phyloP scores from a whole-genome alignment of 1,140 invertebrate species.

The Caenorhabditis remanei region DNA sequence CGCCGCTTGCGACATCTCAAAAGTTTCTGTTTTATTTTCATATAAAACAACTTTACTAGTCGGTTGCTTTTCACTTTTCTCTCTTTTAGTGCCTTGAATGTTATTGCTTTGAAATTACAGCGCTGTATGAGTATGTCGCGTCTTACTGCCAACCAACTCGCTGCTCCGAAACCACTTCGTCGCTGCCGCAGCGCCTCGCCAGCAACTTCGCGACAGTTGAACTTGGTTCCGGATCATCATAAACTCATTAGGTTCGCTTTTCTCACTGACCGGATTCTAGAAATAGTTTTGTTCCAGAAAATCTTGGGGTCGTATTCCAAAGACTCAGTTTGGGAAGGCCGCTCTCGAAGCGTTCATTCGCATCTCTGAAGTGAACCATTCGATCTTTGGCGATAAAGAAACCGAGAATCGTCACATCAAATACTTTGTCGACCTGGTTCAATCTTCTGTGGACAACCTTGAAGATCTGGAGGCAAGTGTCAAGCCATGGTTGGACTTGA shows the following conservation, averaged over 20 bases:
- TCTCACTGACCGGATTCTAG: too few species aligned
- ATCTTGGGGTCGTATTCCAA: slow-evolving; percentile 29
- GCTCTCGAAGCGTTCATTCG: not conserved
- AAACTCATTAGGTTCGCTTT: not conserved
- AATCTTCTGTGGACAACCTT: slow-evolving; percentile 69
- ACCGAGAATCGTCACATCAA: slow-evolving; percentile 66
- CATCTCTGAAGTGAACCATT: not conserved
- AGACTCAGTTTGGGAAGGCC: not conserved
- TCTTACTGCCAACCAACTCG: not conserved
- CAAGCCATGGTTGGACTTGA: slow-evolving; percentile 67
- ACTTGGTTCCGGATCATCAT: not conserved
- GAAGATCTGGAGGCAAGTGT: slow-evolving; percentile 68
- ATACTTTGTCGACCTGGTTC: slow-evolving; percentile 71
- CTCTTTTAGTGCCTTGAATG: not conserved
- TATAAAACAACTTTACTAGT: not conserved
- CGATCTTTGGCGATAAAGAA: slow-evolving; percentile 44
- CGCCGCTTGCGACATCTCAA: not conserved
- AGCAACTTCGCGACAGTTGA: not conserved
- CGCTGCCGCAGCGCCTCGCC: slow-evolving; percentile 34
- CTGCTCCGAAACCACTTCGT: not conserved
- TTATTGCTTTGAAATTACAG: not conserved
- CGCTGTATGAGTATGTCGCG: slow-evolving; percentile 29
- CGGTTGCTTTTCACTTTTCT: not conserved
- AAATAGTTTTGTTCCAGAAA: not conserved
- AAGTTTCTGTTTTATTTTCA: not conserved